Conservation (phyloP, 2,113 vertebrate genomes). For the Eurypyga helias region DNA sequence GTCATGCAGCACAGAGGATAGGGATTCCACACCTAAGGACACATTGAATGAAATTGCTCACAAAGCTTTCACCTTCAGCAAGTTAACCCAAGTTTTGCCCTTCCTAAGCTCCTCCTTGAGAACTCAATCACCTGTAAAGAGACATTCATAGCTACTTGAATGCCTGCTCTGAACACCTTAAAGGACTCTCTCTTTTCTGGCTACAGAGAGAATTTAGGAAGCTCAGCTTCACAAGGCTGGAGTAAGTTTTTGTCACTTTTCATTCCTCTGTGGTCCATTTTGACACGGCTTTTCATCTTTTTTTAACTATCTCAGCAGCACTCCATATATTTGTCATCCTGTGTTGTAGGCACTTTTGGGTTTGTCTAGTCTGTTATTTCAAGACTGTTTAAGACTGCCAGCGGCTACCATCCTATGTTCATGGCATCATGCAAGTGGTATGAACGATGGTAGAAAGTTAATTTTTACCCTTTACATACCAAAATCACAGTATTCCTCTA, state of each 20-base stretch:
- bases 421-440: background rate
- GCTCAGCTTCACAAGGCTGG: background rate
- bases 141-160: background rate
- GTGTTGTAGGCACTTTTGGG: background rate
- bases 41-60: background rate
- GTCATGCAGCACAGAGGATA: background rate
- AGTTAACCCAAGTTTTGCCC: background rate
- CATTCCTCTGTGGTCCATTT: background rate
- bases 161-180: background rate
- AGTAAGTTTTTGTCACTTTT: background rate
- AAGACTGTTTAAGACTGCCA: background rate
- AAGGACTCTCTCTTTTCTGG: background rate
- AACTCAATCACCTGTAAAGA: background rate
- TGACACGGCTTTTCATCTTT: background rate
- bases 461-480: background rate
- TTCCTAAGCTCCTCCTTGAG: background rate
- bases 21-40: background rate
- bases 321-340: background rate
- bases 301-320: background rate
- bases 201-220: background rate
- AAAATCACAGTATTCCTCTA: background rate
- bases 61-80: background rate
- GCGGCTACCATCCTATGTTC: background rate
- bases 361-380: constrained; percentile 3
- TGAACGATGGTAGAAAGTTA: background rate